A percentile compares a stretch with the other conserved stretches of the same genome.
These are phyloP conservation scores for Chelonia mydas DNA, from an alignment of 2,797 vertebrate genomes.

Conservation along the genomic window DNA sequence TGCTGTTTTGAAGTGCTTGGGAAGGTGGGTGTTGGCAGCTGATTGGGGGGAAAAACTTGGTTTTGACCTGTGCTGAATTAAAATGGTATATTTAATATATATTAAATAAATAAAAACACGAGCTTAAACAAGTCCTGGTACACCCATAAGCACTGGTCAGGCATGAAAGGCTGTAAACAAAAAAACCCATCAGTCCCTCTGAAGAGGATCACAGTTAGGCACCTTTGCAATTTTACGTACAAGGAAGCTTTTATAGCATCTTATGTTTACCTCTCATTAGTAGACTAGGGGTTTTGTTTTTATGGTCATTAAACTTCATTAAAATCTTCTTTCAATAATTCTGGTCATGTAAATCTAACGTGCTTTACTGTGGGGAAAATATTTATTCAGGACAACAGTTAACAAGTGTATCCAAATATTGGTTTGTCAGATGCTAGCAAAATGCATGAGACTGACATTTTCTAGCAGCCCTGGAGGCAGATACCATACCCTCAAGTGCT, in stretches of 20 bases:
- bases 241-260: not conserved
- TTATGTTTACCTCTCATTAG: not conserved
- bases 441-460: not conserved
- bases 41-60: not conserved
- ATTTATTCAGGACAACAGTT: not conserved
- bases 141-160: not conserved
- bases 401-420: not conserved
- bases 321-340: not conserved
- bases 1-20: not conserved
- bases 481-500: constrained; percentile 64
- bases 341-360: not conserved
- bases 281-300: not conserved
- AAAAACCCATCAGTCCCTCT: not conserved
- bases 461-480: not conserved
- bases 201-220: not conserved
- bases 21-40: no score
- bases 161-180: not conserved
- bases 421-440: accelerated
- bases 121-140: not conserved
- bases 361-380: not conserved
- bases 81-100: not conserved
- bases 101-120: not conserved
- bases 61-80: not conserved
- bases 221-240: not conserved
- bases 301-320: not conserved